These are phyloP conservation scores for Bombyx huttoni DNA, from an alignment of 2,888 invertebrate genomes.

Conservation along the genomic window DNA sequence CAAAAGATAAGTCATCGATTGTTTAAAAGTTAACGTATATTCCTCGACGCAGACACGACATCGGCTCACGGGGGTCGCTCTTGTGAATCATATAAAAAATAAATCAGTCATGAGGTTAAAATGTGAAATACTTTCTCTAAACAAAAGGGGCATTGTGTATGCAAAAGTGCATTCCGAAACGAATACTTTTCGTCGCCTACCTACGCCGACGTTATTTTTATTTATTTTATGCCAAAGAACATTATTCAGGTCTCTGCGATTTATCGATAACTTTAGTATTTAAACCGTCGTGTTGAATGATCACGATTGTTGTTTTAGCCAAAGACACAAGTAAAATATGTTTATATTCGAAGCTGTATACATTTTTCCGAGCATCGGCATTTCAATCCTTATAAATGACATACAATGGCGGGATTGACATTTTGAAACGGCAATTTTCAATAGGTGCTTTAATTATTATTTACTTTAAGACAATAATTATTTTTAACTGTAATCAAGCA, in stretches of 20 bases:
- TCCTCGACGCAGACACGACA: constrained; percentile 27
- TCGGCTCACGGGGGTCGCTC: constrained; percentile 26
- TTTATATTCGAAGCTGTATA: constrained; percentile 2
- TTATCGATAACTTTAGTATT: constrained; percentile 57
- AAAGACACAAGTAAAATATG: constrained; percentile 32
- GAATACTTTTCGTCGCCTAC: constrained; percentile 69
- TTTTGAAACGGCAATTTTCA: no score
- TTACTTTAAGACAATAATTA: no score
- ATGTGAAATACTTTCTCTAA: constrained; percentile 72
- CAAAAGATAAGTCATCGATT: constrained; percentile 4
- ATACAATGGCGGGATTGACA: neutral
- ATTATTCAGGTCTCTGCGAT: constrained; percentile 38
- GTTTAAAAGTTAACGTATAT: constrained; percentile 3
- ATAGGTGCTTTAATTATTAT: no score
- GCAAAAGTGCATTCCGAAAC: constrained; percentile 64
- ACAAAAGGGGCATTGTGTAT: constrained; percentile 69
- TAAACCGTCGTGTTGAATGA: constrained; percentile 55
- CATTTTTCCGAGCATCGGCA: neutral
- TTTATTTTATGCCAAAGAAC: constrained; percentile 41
- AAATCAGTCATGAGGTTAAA: constrained; percentile 61
- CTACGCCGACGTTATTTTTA: constrained; percentile 33
- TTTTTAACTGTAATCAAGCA: no score
- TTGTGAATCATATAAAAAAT: constrained; percentile 68
- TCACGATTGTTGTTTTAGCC: constrained; percentile 55
- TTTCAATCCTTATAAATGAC: neutral